These are phyloP conservation scores for Ochotona princeps DNA, from an alignment of 2,113 vertebrate genomes.

Conservation along the genomic window DNA sequence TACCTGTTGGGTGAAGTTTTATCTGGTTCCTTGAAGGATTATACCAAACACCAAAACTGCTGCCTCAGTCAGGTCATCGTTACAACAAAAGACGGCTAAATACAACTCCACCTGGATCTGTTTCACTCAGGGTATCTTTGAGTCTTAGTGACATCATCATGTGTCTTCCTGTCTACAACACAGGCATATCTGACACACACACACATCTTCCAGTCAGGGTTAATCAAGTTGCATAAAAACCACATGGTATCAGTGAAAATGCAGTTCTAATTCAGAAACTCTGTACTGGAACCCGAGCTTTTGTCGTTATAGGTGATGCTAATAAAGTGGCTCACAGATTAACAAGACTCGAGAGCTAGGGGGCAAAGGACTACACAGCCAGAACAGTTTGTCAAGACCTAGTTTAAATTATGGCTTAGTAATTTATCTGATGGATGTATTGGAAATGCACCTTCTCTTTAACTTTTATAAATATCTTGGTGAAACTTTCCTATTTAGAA, in stretches of 20 bases:
- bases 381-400: background rate
- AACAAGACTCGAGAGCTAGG: background rate
- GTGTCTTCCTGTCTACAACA: background rate
- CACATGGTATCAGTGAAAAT: background rate
- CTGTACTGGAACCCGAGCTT: background rate
- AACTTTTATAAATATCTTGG: background rate
- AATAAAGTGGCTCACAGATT: background rate
- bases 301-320: background rate
- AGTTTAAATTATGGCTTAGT: background rate
- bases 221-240: background rate
- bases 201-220: background rate
- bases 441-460: background rate
- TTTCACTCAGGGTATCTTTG: background rate
- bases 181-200: background rate
- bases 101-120: background rate
- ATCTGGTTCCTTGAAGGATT: background rate
- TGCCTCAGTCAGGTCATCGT: background rate
- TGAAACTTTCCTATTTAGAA: background rate
- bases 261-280: background rate
- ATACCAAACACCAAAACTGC: background rate
- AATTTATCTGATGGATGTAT: background rate
- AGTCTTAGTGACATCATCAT: background rate
- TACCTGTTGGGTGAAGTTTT: background rate
- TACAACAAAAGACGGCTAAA: background rate
- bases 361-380: background rate